phyloP scores from a whole-genome alignment of 30 jellyfish, hydroid and myxozoan genomes.

The Catostylus mosaicus region DNA sequence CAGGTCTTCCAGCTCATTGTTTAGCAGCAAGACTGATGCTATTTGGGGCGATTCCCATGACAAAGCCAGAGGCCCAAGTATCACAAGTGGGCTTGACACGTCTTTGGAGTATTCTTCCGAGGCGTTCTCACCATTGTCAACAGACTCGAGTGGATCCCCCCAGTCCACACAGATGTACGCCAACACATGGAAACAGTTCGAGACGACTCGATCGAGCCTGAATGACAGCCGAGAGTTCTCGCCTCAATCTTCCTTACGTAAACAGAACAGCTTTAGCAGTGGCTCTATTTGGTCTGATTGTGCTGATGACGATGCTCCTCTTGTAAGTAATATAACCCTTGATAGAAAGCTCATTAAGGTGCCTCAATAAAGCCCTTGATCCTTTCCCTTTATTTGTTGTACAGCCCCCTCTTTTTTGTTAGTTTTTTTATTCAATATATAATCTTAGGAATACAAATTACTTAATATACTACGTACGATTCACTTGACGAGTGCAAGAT shows the following conservation, averaged over 20 bases:
- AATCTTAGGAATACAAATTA: no score
- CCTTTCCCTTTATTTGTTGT: neutral
- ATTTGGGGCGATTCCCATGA: conserved; percentile 56
- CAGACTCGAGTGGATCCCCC: conserved; percentile 89
- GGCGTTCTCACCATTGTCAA: conserved; percentile 85
- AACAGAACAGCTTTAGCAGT: conserved; percentile 32
- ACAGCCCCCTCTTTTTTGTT: no score
- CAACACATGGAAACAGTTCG: conserved; percentile 64
- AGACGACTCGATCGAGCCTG: conserved; percentile 21
- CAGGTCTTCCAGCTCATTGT: conserved; percentile 36
- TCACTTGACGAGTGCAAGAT: no score
- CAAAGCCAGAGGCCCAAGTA: conserved; percentile 72
- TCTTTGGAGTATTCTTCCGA: conserved; percentile 83
- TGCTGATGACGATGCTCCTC: conserved; percentile 29
- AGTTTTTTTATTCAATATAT: no score
- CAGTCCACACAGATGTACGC: conserved; percentile 64
- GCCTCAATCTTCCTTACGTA: conserved; percentile 30
- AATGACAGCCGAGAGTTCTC: conserved; percentile 50
- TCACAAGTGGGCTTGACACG: conserved; percentile 68
- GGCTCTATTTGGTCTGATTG: conserved; percentile 59
- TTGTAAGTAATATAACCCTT: conserved; percentile 14
- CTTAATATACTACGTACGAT: no score
- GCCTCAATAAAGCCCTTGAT: neutral
- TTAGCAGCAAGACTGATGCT: conserved; percentile 37
- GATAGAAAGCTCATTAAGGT: no score